These are phyloP conservation scores for Tricholaema leucomelas DNA, from an alignment of 2,113 vertebrate species.

Conservation along the genomic window DNA sequence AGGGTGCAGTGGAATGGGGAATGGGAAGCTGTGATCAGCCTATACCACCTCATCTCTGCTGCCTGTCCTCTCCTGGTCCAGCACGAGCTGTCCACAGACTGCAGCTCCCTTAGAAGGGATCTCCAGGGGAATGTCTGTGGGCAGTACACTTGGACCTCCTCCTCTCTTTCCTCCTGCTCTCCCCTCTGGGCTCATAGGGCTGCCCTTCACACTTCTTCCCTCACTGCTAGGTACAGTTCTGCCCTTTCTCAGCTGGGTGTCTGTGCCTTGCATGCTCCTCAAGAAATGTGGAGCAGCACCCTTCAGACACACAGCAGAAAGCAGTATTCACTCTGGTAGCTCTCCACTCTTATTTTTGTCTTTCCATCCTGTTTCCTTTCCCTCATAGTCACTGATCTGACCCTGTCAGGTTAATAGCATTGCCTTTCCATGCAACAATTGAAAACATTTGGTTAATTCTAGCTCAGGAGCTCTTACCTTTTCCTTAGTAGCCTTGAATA, in stretches of 20 bases:
- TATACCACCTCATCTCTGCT: not conserved
- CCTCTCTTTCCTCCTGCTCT: not conserved
- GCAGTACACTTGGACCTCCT: not conserved
- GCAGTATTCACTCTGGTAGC: fast-evolving
- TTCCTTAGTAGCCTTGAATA: not conserved
- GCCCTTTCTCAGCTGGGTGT: too few species aligned
- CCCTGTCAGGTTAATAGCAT: not conserved
- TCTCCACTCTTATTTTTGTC: not conserved
- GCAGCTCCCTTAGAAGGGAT: not conserved
- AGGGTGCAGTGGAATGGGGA: not conserved
- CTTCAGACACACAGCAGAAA: not conserved
- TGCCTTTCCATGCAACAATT: not conserved
- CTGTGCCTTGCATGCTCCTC: fast-evolving
- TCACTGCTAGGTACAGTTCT: too few species aligned
- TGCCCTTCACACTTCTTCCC: not conserved
- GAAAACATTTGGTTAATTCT: not conserved
- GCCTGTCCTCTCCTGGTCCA: not conserved
- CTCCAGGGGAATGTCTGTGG: not conserved
- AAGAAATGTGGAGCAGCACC: fast-evolving
- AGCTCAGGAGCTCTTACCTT: fast-evolving
- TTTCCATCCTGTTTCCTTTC: not conserved
- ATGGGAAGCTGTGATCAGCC: fast-evolving
- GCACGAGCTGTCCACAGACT: not conserved
- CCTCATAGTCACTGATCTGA: too few species aligned
- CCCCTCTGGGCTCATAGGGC: not conserved